Base-by-base conservation (phyloP, 1,140 invertebrate species). In the Drosophila repleta region DNA sequence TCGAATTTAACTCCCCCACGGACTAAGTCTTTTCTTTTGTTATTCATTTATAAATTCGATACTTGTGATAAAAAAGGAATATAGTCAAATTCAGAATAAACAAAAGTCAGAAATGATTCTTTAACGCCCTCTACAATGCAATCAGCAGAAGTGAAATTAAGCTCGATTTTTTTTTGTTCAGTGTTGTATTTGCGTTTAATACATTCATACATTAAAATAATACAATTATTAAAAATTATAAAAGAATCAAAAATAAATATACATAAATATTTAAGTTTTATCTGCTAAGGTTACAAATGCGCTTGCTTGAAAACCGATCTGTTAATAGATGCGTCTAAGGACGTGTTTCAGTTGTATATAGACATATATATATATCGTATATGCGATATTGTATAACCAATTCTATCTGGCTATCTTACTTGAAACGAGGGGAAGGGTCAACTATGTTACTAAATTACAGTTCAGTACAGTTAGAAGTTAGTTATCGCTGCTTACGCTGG, bases 391-490 rank as follows among this genome's bases (percentile, higher is more conserved):
- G 37, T 43, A 66, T 32, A 39, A 21, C 6, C 10, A 7, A 21
- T 35, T 18, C 13, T n/a, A 52, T 26, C 48, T 32, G 37, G 32
- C n/a, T 35, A 45, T 61, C 48, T 24, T 52, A 51, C 43, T 35
- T n/a, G 13, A 68, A 68, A 43, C 21, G 39, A 26, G 17, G 24
- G 24, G 35, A 37, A 48, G 51, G 17, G 70, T 68, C 32, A 64
- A 76, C 70, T 76, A 74, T 55, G 48, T 76, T 57, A 80, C 63
- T 74, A 69, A 68, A 67, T 67, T 82, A 57, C 65, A 74, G 56
- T 71, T 74, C 48, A 76, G 62, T 73, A 75, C 45, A 58, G 49
- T 81, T 81, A 77, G 53, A 81, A 76, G 75, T 83, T 77, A 75
- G 81, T 87, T 85, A 85, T 81, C 81, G 81, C 81, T 81, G 69